phyloP scores from a whole-genome alignment of 2,888 invertebrate genomes.

The Criorhina ranunculi region DNA sequence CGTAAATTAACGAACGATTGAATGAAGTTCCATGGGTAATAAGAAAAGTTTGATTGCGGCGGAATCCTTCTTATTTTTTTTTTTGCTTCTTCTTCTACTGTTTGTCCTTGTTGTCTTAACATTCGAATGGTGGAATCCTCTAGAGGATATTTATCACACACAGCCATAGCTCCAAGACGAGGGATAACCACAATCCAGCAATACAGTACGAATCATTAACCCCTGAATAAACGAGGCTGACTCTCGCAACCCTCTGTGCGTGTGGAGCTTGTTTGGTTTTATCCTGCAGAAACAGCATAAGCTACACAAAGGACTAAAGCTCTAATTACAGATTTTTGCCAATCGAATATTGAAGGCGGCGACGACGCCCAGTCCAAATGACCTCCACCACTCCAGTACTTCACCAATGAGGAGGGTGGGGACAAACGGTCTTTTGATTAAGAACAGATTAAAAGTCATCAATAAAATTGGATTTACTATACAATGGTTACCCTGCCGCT shows the following conservation, averaged over 20 bases:
- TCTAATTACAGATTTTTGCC: slow-evolving; percentile 74
- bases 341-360: slow-evolving; percentile 72
- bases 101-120: slow-evolving; percentile 31
- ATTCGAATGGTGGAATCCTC: slow-evolving; percentile 55
- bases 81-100: too few species aligned
- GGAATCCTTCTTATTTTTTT: slow-evolving; percentile 65
- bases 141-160: slow-evolving; percentile 72
- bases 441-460: slow-evolving; percentile 77
- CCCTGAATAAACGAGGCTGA: slow-evolving; percentile 50
- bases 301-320: slow-evolving; percentile 61
- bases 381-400: slow-evolving; percentile 10
- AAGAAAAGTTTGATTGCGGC: slow-evolving; percentile 77
- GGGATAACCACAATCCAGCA: slow-evolving; percentile 53
- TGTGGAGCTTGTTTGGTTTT: slow-evolving; percentile 45
- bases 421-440: slow-evolving; percentile 72
- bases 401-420: background rate
- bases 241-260: background rate
- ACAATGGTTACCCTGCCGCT: slow-evolving; percentile 57
- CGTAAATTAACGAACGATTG: slow-evolving; percentile 77
- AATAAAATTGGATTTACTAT: slow-evolving; percentile 77
- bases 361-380: slow-evolving; percentile 60
- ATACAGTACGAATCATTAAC: slow-evolving; percentile 71
- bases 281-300: slow-evolving; percentile 52
- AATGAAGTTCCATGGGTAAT: slow-evolving; percentile 77
- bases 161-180: slow-evolving; percentile 23